Evolutionary conservation across 1,140 invertebrate genomes (phyloP).

Genomic region (Dendroctonus ponderosae): DNA sequence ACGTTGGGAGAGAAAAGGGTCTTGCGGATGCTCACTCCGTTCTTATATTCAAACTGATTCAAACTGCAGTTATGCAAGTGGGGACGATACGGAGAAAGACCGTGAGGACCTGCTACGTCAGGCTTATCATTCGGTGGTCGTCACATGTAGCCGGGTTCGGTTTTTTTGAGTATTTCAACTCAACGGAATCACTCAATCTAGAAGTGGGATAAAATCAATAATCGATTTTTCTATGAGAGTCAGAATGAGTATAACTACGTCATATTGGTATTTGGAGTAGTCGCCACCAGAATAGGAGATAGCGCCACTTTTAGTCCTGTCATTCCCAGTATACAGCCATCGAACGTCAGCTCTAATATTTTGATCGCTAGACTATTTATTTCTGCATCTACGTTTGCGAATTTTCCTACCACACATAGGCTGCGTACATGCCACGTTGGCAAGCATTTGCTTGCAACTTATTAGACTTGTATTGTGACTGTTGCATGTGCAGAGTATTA

Average conservation of each 20-base stretch:
- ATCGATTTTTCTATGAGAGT: constrained; percentile 10
- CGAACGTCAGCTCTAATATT: constrained; percentile 26
- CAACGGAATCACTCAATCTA: constrained; percentile 34
- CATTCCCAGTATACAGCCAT: constrained; percentile 8
- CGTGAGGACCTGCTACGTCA: too few species aligned
- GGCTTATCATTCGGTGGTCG: too few species aligned
- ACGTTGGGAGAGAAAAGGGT: too few species aligned
- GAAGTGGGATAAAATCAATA: constrained; percentile 16
- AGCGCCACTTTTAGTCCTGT: constrained; percentile 13
- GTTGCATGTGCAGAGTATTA: too few species aligned
- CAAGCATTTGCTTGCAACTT: too few species aligned
- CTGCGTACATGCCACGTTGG: constrained; percentile 24
- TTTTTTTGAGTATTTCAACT: constrained; percentile 30
- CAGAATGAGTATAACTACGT: constrained; percentile 31
- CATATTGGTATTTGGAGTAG: constrained; percentile 24
- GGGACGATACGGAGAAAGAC: too few species aligned
- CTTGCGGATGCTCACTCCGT: too few species aligned
- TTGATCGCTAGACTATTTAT: constrained; percentile 29
- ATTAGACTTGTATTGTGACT: too few species aligned
- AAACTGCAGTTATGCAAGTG: too few species aligned
- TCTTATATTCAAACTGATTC: too few species aligned
- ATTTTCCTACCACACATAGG: constrained; percentile 24
- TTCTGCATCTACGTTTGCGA: constrained; percentile 22
- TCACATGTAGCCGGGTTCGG: too few species aligned
- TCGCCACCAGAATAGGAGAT: constrained; percentile 22